Evolutionary conservation across 1,140 invertebrate species (phyloP).

Genomic region (Prorops nasuta): DNA sequence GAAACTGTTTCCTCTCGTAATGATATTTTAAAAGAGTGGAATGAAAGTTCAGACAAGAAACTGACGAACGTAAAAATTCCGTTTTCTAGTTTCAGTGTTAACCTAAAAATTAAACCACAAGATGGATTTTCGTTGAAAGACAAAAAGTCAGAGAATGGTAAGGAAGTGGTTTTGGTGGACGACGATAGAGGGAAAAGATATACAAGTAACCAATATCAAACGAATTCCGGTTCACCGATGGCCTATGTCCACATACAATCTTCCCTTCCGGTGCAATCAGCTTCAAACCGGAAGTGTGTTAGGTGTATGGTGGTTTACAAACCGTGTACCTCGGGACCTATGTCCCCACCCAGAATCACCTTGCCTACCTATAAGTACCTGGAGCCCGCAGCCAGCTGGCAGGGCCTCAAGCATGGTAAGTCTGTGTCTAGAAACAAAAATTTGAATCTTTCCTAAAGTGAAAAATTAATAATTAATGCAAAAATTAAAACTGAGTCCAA

Average conservation of each 20-base stretch:
- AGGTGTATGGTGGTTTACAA: constrained; percentile 49
- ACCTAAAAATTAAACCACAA: no score
- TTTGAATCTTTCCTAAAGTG: neutral
- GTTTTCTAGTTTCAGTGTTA: no score
- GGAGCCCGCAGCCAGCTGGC: constrained; percentile 37
- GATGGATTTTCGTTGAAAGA: constrained; percentile 4
- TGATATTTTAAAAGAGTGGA: no score
- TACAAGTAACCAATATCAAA: constrained; percentile 28
- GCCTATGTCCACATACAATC: constrained; percentile 51
- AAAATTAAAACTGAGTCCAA: no score
- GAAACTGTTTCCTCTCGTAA: no score
- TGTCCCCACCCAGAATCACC: constrained; percentile 31
- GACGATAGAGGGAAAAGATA: constrained; percentile 17
- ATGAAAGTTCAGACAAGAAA: no score
- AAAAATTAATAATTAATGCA: no score
- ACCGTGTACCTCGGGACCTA: constrained; percentile 31
- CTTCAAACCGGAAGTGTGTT: constrained; percentile 42
- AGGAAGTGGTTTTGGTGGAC: neutral
- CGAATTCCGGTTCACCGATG: constrained; percentile 39
- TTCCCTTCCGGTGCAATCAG: constrained; percentile 19
- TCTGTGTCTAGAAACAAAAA: no score
- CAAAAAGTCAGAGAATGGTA: neutral
- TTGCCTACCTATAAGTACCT: constrained; percentile 37
- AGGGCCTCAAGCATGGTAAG: constrained; percentile 47
- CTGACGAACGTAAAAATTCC: no score